Base-by-base conservation (phyloP, 2,888 invertebrate species). In the Cerceris rybyensis region DNA sequence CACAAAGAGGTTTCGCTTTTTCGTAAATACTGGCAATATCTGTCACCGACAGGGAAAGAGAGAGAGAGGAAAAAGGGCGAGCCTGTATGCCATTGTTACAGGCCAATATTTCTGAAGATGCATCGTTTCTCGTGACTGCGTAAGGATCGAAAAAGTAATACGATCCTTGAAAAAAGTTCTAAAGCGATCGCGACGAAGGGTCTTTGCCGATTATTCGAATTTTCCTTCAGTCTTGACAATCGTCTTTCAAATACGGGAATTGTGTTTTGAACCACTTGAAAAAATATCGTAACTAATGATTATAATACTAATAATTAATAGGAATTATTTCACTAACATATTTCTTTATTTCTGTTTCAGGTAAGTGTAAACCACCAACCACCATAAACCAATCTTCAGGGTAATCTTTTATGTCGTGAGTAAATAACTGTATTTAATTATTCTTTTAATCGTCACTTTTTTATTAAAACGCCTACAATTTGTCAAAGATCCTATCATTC, bases 1-100 rank as follows among this genome's bases (percentile, higher is more conserved):
- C 78, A 84, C 88, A 85, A 89, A 88, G 86, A 84, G 88, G 83
- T 86, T 83, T 87, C 78, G 80, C 77, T 84, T 85, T 88, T 85
- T 86, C 80, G 84, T 84, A 88, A 88, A 88, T 88, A 87, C 85
- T 78, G 78, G 82, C 85, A 84, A 86, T 86, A 86, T 86, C 73
- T 57, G 67, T 69, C 73, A 63, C 70, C 71, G 72, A 81, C 60
- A 65, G 78, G 52, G 59, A 55, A 58, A 58, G 58, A 68, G 69
- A 59, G 42, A 17, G 63, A 41, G 42, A 72, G 42, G 54, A 43
- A 61, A 11, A 54, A 39, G n/a, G 59, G 7, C 73, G 42, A 43
- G 68, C 70, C 75, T 66, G 66, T 61, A 65, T 63, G 66, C 72
- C 83, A 83, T 85, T 82, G 84, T 85, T 77, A 72, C 55, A 70